Conservation (phyloP, 2,888 invertebrate species). For the Brassicogethes aeneus region DNA sequence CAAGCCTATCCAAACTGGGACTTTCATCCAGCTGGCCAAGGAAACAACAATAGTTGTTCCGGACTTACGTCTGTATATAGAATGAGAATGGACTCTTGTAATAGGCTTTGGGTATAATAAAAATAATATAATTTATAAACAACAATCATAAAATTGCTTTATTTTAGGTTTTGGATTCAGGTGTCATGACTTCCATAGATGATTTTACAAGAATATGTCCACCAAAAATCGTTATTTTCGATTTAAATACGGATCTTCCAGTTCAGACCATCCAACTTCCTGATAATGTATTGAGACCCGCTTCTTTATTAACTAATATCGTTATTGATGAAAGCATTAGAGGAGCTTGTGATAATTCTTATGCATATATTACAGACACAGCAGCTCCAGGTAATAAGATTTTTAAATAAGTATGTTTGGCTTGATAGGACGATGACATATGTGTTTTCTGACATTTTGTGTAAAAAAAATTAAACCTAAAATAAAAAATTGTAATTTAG, state of each 20-base stretch:
- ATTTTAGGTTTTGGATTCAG: conserved; percentile 73
- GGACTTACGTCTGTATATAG: conserved; percentile 74
- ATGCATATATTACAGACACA: conserved; percentile 74
- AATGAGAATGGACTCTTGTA: conserved; percentile 66
- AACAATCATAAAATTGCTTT: no score
- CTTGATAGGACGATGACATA: no score
- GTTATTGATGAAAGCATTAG: conserved; percentile 64
- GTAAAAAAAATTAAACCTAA: no score
- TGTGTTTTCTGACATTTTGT: no score
- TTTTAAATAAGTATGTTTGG: conserved; percentile 1
- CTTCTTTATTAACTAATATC: conserved; percentile 68
- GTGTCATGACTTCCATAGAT: conserved; percentile 60
- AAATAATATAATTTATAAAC: no score
- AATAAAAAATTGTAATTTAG: no score
- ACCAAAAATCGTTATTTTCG: conserved; percentile 74
- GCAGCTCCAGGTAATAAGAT: conserved; percentile 67
- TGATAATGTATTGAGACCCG: conserved; percentile 61
- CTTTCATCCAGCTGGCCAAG: conserved; percentile 62
- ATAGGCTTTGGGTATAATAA: conserved; percentile 64
- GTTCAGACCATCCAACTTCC: conserved; percentile 68
- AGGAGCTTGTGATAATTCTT: conserved; percentile 64
- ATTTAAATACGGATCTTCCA: conserved; percentile 61
- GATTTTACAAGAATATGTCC: conserved; percentile 61
- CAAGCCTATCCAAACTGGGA: conserved; percentile 43
- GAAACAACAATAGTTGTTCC: conserved; percentile 53